Percentiles rank a stretch among this genome's conserved stretches.
phyloP scores from a whole-genome alignment of 2,113 vertebrate species.

The Noturus placidus region DNA sequence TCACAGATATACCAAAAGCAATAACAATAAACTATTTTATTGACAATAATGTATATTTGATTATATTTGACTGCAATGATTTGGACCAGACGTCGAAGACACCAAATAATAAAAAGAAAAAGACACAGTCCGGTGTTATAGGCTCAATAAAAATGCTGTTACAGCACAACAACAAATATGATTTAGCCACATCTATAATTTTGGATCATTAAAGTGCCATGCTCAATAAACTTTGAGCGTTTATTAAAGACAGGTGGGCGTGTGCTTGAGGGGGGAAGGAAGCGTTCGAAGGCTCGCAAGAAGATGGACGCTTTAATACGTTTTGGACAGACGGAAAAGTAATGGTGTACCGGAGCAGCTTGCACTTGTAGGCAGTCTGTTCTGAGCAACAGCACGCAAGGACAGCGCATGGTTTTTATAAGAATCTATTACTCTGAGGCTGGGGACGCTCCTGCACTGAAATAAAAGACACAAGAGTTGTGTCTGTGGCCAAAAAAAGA shows the following conservation, averaged over 20 bases:
- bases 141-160: background rate
- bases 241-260: conserved; percentile 75
- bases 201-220: background rate
- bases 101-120: background rate
- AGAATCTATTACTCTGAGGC: conserved; percentile 57
- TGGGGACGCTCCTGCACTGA: conserved; percentile 40
- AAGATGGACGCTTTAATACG: conserved; percentile 57
- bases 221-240: background rate
- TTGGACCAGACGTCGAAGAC: background rate
- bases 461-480: conserved; percentile 54
- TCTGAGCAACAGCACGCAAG: conserved; percentile 5
- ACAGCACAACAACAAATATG: background rate
- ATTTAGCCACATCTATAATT: background rate
- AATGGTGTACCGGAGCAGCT: conserved; percentile 27
- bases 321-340: conserved; percentile 43
- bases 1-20: background rate
- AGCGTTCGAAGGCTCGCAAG: background rate
- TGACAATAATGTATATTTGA: background rate
- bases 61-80: background rate
- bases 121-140: too few species aligned
- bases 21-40: background rate
- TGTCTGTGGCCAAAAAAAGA: conserved; percentile 54
- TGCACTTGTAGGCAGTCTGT: conserved; percentile 31
- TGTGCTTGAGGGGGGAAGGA: conserved; percentile 55
- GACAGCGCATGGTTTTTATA: conserved; percentile 57